A percentile compares a stretch with the other conserved stretches of the same genome.
These are phyloP conservation scores for Notodonta dromedarius DNA, from an alignment of 2,888 invertebrate species.

Conservation along the genomic window DNA sequence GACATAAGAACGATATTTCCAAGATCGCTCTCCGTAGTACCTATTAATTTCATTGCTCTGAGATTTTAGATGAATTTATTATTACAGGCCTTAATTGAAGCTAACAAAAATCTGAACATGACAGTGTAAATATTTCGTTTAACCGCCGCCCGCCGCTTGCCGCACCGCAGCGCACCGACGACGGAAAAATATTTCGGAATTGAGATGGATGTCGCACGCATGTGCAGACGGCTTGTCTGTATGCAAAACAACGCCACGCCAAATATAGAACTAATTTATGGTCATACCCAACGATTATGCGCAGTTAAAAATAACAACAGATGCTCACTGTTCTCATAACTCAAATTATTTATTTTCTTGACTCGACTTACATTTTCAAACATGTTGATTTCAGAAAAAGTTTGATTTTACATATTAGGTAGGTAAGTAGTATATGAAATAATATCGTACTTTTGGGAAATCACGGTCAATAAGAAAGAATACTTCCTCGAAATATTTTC, in stretches of 20 bases:
- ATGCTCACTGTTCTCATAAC: slow-evolving; percentile 71
- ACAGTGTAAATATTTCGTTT: neutral
- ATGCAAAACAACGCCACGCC: slow-evolving; percentile 80
- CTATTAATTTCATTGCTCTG: neutral
- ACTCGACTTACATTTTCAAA: neutral
- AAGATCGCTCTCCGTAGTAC: neutral
- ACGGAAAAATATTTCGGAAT: slow-evolving; percentile 83
- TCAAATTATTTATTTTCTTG: slow-evolving; percentile 43
- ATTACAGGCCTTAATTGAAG: too few species aligned
- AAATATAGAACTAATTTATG: slow-evolving; percentile 84
- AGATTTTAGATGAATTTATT: too few species aligned
- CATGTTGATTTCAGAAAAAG: neutral
- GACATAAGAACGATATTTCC: too few species aligned
- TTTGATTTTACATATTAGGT: too few species aligned
- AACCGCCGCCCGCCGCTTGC: too few species aligned
- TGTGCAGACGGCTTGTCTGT: slow-evolving; percentile 81
- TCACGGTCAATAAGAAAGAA: neutral
- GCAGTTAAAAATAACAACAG: slow-evolving; percentile 75
- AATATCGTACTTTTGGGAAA: neutral
- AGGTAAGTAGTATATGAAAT: too few species aligned
- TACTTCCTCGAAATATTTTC: slow-evolving; percentile 39
- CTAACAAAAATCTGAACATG: neutral
- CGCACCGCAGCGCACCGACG: slow-evolving; percentile 54
- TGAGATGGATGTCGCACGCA: slow-evolving; percentile 83
- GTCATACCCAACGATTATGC: slow-evolving; percentile 81